Percentiles rank a stretch among this genome's conserved stretches.
Conservation (phyloP, 30 jellyfish, hydroid and myxozoan species). For the Nemopilema nomurai region DNA sequence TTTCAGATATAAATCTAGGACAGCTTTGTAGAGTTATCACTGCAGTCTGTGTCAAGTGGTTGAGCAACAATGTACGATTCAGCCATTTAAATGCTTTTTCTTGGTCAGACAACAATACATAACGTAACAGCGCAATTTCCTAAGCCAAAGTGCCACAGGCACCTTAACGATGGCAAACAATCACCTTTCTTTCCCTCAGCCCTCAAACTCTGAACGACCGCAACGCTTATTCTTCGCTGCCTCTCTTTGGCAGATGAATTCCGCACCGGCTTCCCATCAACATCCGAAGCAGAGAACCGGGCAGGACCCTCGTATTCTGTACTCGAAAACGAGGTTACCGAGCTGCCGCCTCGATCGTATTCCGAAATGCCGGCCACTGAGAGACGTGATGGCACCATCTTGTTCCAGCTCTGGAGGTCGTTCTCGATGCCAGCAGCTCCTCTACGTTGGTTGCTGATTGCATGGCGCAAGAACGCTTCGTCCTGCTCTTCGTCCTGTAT, state of each 20-base stretch:
- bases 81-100: too few species aligned
- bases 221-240: conserved; percentile 59
- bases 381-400: conserved; percentile 8
- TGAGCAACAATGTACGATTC: too few species aligned
- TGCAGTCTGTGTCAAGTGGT: too few species aligned
- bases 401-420: conserved; percentile 11
- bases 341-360: background rate
- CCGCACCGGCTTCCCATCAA: conserved; percentile 1
- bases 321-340: conserved; percentile 37
- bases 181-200: conserved; percentile 62
- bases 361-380: conserved; percentile 4
- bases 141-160: too few species aligned
- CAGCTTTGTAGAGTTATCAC: too few species aligned
- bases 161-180: too few species aligned
- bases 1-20: too few species aligned
- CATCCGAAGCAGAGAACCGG: conserved; percentile 6
- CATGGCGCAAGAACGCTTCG: background rate
- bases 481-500: background rate
- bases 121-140: too few species aligned
- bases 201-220: conserved; percentile 38
- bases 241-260: conserved; percentile 40
- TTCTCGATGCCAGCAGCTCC: conserved; percentile 38
- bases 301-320: conserved; percentile 4
- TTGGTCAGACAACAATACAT: too few species aligned
- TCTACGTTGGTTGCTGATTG: conserved; percentile 9